A percentile compares a stretch with the other conserved stretches of the same genome.
phyloP scores from a whole-genome alignment of 1,140 invertebrate genomes.

The Drosophila kanapiae region DNA sequence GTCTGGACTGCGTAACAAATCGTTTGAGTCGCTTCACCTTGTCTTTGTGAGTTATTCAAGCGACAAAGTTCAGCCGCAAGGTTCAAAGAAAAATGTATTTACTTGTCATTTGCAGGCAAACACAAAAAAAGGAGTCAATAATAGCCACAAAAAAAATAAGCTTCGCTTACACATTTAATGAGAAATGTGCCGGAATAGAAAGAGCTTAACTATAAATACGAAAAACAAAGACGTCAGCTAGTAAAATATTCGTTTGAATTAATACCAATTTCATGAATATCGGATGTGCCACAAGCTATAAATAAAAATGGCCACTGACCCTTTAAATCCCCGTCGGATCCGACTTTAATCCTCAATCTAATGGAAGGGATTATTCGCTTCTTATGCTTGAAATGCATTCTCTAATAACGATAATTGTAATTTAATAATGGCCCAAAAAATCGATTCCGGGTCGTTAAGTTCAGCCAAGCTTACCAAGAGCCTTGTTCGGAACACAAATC shows the following conservation, averaged over 20 bases:
- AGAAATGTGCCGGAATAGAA: neutral
- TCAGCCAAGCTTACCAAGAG: neutral
- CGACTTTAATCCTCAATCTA: neutral
- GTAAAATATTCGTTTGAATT: neutral
- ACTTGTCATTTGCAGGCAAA: neutral
- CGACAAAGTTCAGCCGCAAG: conserved; percentile 3
- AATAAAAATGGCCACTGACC: neutral
- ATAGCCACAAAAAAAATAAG: neutral
- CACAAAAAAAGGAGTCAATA: neutral
- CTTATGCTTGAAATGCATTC: conserved; percentile 3
- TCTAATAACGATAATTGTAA: conserved; percentile 1
- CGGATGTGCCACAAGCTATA: neutral
- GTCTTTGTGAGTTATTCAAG: conserved; percentile 2
- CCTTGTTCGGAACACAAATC: conserved; percentile 16
- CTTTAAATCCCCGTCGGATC: neutral
- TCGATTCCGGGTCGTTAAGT: conserved; percentile 25
- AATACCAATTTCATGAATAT: neutral
- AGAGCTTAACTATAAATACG: conserved; percentile 2
- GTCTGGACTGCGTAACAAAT: neutral
- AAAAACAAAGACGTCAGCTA: neutral
- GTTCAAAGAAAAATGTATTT: neutral
- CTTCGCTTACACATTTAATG: neutral
- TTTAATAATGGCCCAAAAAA: conserved; percentile 24
- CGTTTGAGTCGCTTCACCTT: conserved; percentile 2
- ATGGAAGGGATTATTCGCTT: neutral